Percentiles rank a stretch among this genome's conserved stretches.
phyloP scores from a whole-genome alignment of 2,797 vertebrate species.

The Apodemus agrarius region DNA sequence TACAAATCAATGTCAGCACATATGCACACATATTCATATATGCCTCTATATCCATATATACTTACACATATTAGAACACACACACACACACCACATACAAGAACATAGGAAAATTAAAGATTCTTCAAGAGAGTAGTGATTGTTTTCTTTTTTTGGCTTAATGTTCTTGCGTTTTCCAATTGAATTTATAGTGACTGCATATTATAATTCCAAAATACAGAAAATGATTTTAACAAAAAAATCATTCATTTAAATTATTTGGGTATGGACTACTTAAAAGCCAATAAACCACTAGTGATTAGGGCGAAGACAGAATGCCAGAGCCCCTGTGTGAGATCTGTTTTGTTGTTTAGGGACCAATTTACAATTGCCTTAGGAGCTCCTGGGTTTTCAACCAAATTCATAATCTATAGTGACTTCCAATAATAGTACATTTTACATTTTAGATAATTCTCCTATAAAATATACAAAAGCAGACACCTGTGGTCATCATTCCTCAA shows the following conservation, averaged over 20 bases:
- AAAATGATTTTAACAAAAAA: constrained; percentile 14
- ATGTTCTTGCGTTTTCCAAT: background rate
- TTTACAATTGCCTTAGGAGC: constrained; percentile 5
- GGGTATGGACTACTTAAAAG: background rate
- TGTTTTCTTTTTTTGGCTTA: constrained; percentile 39
- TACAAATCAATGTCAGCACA: background rate
- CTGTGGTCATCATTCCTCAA: background rate
- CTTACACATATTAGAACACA: background rate
- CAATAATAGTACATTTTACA: background rate
- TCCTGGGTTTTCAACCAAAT: background rate
- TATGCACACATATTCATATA: background rate
- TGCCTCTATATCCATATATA: background rate
- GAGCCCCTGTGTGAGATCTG: accelerated
- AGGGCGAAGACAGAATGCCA: background rate
- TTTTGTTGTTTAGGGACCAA: background rate
- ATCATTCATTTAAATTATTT: background rate
- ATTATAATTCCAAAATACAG: constrained; percentile 34
- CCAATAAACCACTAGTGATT: background rate
- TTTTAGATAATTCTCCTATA: background rate
- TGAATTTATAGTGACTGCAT: background rate
- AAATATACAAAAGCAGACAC: background rate
- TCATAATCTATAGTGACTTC: background rate
- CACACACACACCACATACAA: background rate
- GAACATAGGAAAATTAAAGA: background rate
- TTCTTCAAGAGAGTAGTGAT: background rate